Evolutionary conservation across 2,113 vertebrate genomes (phyloP).

Genomic region (Elaphurus davidianus): DNA sequence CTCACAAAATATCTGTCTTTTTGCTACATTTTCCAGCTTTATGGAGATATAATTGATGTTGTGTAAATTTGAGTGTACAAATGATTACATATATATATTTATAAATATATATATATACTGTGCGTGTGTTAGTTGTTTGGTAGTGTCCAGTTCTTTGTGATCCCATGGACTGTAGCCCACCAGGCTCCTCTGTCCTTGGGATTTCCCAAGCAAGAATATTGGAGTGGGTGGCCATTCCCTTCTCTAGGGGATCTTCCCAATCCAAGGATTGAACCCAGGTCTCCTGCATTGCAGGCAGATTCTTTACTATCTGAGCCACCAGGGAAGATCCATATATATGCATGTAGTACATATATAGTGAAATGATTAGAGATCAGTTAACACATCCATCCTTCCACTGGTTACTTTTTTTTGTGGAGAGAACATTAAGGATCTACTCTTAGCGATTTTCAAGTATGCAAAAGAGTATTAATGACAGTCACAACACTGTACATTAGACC

Average conservation of each 20-base stretch:
- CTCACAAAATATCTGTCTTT: not conserved
- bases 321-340: not conserved
- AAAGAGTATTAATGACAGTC: not conserved
- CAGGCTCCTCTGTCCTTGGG: not conserved
- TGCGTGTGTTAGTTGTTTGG: not conserved
- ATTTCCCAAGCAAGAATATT: not conserved
- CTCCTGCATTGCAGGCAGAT: not conserved
- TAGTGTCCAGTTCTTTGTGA: not conserved
- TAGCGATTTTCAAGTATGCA: not conserved
- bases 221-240: not conserved
- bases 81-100: not conserved
- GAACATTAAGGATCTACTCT: not conserved
- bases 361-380: not conserved
- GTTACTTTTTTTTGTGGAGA: not conserved
- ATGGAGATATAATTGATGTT: not conserved
- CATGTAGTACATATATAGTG: not conserved
- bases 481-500: not conserved
- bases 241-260: not conserved
- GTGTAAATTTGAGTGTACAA: not conserved
- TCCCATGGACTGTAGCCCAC: not conserved
- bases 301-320: not conserved
- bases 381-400: not conserved
- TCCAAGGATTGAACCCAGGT: rapidly evolving
- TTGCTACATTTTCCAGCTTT: not conserved
- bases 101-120: not conserved